A percentile compares a stretch with the other conserved stretches of the same genome.
Conservation (phyloP, 2,888 invertebrate genomes). For the Pemphredon lugubris region DNA sequence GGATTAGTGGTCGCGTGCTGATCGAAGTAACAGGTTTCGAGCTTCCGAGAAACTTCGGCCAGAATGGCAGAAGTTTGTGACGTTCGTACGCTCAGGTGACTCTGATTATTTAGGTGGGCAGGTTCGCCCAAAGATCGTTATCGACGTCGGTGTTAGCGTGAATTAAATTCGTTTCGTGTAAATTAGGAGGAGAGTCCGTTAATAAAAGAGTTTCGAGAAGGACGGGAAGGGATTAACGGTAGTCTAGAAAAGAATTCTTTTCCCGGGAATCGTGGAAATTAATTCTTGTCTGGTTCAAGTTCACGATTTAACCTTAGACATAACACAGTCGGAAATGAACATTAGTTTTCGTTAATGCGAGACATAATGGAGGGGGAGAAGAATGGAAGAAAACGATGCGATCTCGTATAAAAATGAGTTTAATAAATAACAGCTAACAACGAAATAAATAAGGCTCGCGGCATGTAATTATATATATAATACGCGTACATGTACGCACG, state of each 20-base stretch:
- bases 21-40: conserved; percentile 25
- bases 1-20: conserved; percentile 41
- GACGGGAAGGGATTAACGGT: too few relatives aligned
- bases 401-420: conserved; percentile 77
- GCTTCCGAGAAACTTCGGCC: conserved; percentile 43
- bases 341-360: not conserved
- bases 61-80: conserved; percentile 9
- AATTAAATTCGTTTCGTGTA: not conserved
- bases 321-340: too few relatives aligned
- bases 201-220: too few relatives aligned
- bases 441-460: conserved; percentile 75
- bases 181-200: too few relatives aligned
- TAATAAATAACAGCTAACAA: conserved; percentile 78
- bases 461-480: conserved; percentile 60
- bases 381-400: conserved; percentile 29
- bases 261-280: too few relatives aligned
- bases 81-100: conserved; percentile 15
- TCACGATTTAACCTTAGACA: too few relatives aligned
- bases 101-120: not conserved
- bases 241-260: too few relatives aligned
- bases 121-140: not conserved
- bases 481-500: conserved; percentile 52
- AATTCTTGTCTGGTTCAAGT: too few relatives aligned
- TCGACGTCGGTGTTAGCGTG: not conserved
- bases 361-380: not conserved